Conservation (phyloP, 92 coral and sea anemone species). For the Phenganax stokvisi region DNA sequence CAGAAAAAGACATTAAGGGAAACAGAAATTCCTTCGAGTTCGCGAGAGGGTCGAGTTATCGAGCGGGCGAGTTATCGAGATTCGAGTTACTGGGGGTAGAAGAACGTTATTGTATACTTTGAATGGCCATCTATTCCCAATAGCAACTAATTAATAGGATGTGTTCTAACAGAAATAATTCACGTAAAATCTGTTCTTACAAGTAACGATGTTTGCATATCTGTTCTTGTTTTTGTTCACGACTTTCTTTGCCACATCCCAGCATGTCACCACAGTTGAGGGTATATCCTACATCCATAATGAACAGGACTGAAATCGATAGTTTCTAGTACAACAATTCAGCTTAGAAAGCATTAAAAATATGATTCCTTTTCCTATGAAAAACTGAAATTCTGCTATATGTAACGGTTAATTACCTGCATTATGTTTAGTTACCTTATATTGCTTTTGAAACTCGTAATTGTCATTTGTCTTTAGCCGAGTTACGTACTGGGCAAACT, state of each 20-base stretch:
- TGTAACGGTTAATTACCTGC: no score
- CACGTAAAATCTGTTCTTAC: neutral
- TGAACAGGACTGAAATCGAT: neutral
- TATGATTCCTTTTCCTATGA: no score
- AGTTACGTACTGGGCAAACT: neutral
- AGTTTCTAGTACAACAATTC: neutral
- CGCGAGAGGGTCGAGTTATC: no score
- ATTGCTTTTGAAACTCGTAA: neutral
- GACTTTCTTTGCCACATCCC: neutral
- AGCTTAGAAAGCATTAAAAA: no score
- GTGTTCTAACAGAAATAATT: neutral
- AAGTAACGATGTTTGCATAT: slow-evolving; percentile 4
- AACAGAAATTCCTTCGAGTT: no score
- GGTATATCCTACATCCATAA: neutral
- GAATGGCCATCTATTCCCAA: no score
- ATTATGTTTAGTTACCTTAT: neutral
- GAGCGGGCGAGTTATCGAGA: no score
- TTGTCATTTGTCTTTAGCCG: neutral
- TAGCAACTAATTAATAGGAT: no score
- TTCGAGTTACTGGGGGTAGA: no score
- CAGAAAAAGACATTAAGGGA: no score
- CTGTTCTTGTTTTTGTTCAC: slow-evolving; percentile 3
- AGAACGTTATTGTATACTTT: no score
- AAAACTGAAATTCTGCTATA: no score
- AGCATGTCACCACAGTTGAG: neutral